phyloP scores from a whole-genome alignment of 35 echinoderm and acorn worm genomes.

The Patiria miniata region DNA sequence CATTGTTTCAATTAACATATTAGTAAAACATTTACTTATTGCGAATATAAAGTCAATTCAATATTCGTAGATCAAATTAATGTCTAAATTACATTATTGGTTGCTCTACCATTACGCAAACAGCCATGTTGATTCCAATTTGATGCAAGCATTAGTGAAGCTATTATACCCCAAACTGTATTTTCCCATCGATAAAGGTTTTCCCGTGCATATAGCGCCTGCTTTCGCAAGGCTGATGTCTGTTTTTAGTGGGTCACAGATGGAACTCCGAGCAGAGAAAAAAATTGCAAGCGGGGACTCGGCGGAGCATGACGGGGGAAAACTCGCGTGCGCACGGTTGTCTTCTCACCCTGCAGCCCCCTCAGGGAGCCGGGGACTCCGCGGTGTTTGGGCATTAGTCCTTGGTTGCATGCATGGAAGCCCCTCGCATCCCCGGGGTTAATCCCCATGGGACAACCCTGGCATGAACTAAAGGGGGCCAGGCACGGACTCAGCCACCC shows the following conservation, averaged over 20 bases:
- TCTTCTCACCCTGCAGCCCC: not conserved
- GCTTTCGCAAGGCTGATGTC: not conserved
- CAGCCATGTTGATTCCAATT: no score
- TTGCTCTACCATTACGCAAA: no score
- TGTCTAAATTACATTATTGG: no score
- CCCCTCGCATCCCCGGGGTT: not conserved
- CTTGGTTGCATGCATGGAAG: not conserved
- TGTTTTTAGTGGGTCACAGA: constrained; percentile 8
- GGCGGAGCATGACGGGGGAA: not conserved
- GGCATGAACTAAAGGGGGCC: not conserved
- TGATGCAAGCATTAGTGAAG: no score
- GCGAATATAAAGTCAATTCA: no score
- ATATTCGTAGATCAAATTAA: no score
- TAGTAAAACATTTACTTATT: no score
- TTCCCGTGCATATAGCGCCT: no score
- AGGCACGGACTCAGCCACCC: constrained; percentile 9
- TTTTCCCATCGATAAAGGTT: no score
- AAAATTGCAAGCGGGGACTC: constrained; percentile 8
- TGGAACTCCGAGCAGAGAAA: not conserved
- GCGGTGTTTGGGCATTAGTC: not conserved
- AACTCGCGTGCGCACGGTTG: not conserved
- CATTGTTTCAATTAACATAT: no score
- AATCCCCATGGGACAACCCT: not conserved
- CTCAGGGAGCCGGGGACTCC: not conserved
- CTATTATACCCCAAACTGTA: no score